phyloP scores from a whole-genome alignment of 2,888 invertebrate genomes.

The Tipula helvola region DNA sequence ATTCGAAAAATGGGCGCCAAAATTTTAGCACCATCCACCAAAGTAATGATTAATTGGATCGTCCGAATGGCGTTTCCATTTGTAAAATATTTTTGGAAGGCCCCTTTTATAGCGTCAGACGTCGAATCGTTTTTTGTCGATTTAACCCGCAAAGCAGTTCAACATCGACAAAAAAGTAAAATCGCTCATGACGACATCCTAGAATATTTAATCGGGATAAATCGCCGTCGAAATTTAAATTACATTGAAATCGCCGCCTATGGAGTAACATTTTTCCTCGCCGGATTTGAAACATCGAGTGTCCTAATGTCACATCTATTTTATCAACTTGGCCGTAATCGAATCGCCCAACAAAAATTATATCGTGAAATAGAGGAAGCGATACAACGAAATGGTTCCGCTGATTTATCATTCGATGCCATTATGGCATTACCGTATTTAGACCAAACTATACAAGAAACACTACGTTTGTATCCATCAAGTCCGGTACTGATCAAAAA shows the following conservation, averaged over 20 bases:
- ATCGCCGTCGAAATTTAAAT: constrained; percentile 20
- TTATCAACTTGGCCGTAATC: background rate
- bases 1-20: constrained; percentile 16
- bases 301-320: constrained; percentile 20
- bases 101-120: constrained; percentile 13
- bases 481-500: background rate
- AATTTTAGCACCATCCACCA: constrained; percentile 14
- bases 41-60: constrained; percentile 12
- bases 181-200: constrained; percentile 19
- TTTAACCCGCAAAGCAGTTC: constrained; percentile 17
- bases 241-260: constrained; percentile 23
- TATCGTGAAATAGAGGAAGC: constrained; percentile 20
- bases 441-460: constrained; percentile 28
- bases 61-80: constrained; percentile 17
- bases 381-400: background rate
- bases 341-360: constrained; percentile 22
- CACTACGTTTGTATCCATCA: background rate
- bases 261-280: constrained; percentile 22
- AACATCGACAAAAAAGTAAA: constrained; percentile 14
- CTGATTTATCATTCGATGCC: background rate
- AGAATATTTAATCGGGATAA: constrained; percentile 18
- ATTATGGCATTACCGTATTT: constrained; percentile 22
- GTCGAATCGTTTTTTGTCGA: constrained; percentile 18
- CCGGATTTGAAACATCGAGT: constrained; percentile 26
- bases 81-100: constrained; percentile 15